Percentiles rank a stretch among this genome's conserved stretches.
These are phyloP conservation scores for Galerucella pusilla DNA, from an alignment of 2,888 invertebrate species.

Conservation along the genomic window DNA sequence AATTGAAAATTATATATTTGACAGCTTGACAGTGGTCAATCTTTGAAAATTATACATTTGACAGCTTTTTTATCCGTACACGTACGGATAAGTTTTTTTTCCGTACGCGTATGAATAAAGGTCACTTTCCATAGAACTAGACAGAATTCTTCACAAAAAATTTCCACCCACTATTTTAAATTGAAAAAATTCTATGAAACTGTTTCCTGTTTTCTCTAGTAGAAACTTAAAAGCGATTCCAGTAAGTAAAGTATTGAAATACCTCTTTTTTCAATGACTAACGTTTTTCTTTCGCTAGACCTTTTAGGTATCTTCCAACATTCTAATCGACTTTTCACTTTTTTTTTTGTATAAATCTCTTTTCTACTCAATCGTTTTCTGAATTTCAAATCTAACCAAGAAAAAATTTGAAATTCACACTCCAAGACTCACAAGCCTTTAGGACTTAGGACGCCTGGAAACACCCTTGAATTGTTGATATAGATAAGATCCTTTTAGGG, in stretches of 20 bases:
- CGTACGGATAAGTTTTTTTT: too few species aligned
- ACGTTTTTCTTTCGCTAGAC: background rate
- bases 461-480: slow-evolving; percentile 10
- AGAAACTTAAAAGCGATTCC: background rate
- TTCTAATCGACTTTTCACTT: slow-evolving; percentile 7
- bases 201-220: background rate
- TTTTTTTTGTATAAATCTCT: background rate
- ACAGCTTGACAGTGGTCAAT: too few species aligned
- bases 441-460: slow-evolving; percentile 6
- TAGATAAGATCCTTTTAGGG: slow-evolving; percentile 9
- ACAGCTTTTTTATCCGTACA: too few species aligned
- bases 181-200: too few species aligned
- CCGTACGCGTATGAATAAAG: too few species aligned
- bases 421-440: slow-evolving; percentile 7
- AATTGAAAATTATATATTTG: too few species aligned
- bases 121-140: too few species aligned
- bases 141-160: too few species aligned
- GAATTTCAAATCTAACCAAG: slow-evolving; percentile 9
- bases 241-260: background rate
- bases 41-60: too few species aligned
- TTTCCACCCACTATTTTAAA: too few species aligned
- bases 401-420: slow-evolving; percentile 18
- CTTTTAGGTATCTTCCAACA: slow-evolving; percentile 9
- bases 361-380: slow-evolving; percentile 6
- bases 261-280: background rate